Evolutionary conservation across 2,113 vertebrate species (phyloP).

Genomic region (Tauraco erythrolophus): DNA sequence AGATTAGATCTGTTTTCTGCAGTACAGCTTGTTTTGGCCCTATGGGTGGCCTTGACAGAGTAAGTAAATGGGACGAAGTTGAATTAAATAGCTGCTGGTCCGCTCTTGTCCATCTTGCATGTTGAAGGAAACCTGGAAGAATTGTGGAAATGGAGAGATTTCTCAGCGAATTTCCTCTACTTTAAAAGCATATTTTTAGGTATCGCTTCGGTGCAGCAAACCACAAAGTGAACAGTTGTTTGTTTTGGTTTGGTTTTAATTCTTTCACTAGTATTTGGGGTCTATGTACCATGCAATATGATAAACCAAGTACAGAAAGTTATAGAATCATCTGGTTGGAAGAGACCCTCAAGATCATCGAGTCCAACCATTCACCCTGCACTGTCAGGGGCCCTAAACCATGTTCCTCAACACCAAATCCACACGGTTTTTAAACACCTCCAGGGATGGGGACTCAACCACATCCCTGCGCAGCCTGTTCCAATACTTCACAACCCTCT

Average conservation of each 20-base stretch:
- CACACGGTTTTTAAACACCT: too few species aligned
- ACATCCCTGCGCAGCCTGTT: too few species aligned
- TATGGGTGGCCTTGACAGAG: not conserved
- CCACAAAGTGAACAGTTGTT: too few species aligned
- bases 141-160: not conserved
- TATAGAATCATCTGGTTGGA: too few species aligned
- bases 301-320: not conserved
- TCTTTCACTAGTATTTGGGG: not conserved
- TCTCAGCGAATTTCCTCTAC: not conserved
- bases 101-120: not conserved
- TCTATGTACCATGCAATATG: accelerated
- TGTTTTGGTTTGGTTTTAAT: not conserved
- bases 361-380: too few species aligned
- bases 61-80: not conserved
- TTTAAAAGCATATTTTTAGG: not conserved
- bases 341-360: too few species aligned
- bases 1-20: not conserved
- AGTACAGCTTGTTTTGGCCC: not conserved
- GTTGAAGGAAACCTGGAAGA: not conserved
- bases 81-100: not conserved
- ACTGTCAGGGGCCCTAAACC: too few species aligned
- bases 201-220: not conserved
- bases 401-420: too few species aligned
- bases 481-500: too few species aligned
- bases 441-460: too few species aligned